Evolutionary conservation across 2,888 invertebrate genomes (phyloP), one percentile per base, ranked within the genome.

Genomic region (Agyllia agylla): DNA sequence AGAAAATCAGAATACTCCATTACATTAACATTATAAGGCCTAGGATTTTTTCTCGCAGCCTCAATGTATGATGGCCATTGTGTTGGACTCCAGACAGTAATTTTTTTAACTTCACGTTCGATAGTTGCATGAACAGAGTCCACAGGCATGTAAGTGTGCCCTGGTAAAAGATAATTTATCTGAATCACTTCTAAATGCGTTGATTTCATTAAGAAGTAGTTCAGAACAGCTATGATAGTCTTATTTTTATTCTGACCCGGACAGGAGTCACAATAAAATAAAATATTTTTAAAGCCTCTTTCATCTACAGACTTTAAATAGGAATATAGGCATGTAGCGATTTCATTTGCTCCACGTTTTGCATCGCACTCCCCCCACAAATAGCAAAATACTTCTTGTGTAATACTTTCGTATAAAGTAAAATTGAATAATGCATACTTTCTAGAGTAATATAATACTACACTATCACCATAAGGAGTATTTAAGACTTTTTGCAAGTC

Each of bases 221-320:
- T 77, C 17, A 89, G 84, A 80, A 89, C 92, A 70, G 92, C 89
- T 38, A 95, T 73, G 75, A 95, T 89, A 38, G 89, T 89, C 30
- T 88, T 83, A 82, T 95, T 95, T 57, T 93, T 90, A 85, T 95
- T 95, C 84, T 95, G 95, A 20, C 95, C 95, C 75, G 92, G 92
- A 87, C 93, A 94, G 64, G 85, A 90, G 79, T 95, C 85, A 35
- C 78, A 35, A n/a, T 82, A 82, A 3, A 82, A n/a, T 33, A 82
- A 17, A 20, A 82, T 13, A 33, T 64, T 49, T 49, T 64, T 64
- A 4, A 79, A 73, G 24, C 35, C 73, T 15, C 89, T 31, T 64
- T 57, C 35, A 73, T 87, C 87, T 49, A 49, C 49, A 49, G 11
- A 85, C 85, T 17, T 27, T 20, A 89, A 70, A 35, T 87, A 87